Conservation (phyloP, 1,140 invertebrate species). For the Dendroctonus valens region DNA sequence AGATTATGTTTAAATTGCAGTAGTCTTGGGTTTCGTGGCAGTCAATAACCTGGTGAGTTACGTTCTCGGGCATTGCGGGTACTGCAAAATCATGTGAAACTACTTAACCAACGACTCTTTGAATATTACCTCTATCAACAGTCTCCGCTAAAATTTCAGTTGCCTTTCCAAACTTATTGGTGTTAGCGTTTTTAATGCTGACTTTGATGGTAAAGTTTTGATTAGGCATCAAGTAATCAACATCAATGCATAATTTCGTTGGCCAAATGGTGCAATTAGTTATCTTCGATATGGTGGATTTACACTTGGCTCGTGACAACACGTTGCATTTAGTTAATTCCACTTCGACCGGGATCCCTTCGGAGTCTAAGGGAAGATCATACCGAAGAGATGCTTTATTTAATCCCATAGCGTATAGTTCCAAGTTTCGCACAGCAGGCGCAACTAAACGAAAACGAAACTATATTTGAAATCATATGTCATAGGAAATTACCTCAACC, state of each 20-base stretch:
- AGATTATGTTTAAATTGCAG: slow-evolving; percentile 41
- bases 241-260: slow-evolving; percentile 35
- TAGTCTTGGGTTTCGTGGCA: slow-evolving; percentile 36
- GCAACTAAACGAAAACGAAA: slow-evolving; percentile 32
- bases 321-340: slow-evolving; percentile 37
- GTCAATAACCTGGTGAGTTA: slow-evolving; percentile 40
- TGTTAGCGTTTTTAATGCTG: slow-evolving; percentile 36
- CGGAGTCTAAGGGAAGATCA: slow-evolving; percentile 35
- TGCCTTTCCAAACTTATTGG: slow-evolving; percentile 36
- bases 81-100: slow-evolving; percentile 34
- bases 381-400: slow-evolving; percentile 38
- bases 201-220: slow-evolving; percentile 36
- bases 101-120: not conserved
- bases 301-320: slow-evolving; percentile 39
- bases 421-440: slow-evolving; percentile 35
- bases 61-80: slow-evolving; percentile 38
- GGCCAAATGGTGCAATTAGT: slow-evolving; percentile 36
- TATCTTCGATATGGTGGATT: slow-evolving; percentile 22
- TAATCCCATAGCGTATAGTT: slow-evolving; percentile 38
- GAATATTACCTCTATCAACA: slow-evolving; percentile 36
- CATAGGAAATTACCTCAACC: not conserved
- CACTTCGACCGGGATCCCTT: slow-evolving; percentile 32
- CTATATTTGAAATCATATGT: no score
- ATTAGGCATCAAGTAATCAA: slow-evolving; percentile 36
- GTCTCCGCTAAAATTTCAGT: slow-evolving; percentile 23